Percentiles rank a stretch among this genome's conserved stretches.
Evolutionary conservation across 2,888 invertebrate species (phyloP).

Genomic region (Lepeophtheirus nordmannii): DNA sequence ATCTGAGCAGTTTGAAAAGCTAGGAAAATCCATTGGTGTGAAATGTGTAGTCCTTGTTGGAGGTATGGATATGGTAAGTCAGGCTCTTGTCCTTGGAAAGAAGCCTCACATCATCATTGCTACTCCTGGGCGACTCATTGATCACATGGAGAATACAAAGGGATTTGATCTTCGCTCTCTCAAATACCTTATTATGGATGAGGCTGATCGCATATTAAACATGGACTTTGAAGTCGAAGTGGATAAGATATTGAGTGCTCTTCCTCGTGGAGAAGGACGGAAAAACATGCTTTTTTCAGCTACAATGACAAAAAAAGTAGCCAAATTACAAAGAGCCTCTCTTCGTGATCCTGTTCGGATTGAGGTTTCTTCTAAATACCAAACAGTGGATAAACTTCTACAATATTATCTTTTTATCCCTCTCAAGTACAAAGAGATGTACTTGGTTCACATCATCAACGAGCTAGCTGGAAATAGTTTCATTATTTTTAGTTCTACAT

Average conservation of each 20-base stretch:
- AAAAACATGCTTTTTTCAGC: constrained; percentile 90
- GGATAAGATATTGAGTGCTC: constrained; percentile 78
- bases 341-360: constrained; percentile 84
- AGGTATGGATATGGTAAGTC: constrained; percentile 95
- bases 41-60: constrained; percentile 94
- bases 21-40: constrained; percentile 79
- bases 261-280: constrained; percentile 61
- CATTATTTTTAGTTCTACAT: constrained; percentile 93
- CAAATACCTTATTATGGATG: constrained; percentile 90
- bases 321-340: constrained; percentile 82
- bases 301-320: constrained; percentile 88
- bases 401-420: constrained; percentile 93
- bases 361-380: constrained; percentile 86
- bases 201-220: constrained; percentile 94
- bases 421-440: constrained; percentile 75
- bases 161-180: constrained; percentile 80
- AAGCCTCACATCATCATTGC: constrained; percentile 95
- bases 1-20: constrained; percentile 91
- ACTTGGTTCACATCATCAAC: constrained; percentile 83
- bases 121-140: constrained; percentile 84
- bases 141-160: constrained; percentile 94
- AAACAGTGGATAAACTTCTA: constrained; percentile 88
- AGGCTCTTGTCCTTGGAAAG: constrained; percentile 73
- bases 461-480: constrained; percentile 87
- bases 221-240: constrained; percentile 98